These are phyloP conservation scores for Sesia apiformis DNA, from an alignment of 2,888 invertebrate species.

Conservation along the genomic window DNA sequence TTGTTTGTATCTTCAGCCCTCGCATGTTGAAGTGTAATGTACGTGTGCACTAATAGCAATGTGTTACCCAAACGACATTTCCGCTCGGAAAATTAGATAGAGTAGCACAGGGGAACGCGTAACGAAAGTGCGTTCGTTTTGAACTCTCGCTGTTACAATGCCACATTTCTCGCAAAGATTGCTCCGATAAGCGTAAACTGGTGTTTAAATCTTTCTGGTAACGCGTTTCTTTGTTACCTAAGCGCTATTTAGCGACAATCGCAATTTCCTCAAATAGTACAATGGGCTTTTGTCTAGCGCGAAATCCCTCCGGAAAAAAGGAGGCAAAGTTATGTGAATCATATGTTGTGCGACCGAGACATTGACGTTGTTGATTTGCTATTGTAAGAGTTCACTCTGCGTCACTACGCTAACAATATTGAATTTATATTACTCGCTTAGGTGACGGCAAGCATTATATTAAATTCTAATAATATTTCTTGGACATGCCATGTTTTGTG, in stretches of 20 bases:
- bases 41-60: background rate
- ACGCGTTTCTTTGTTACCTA: constrained; percentile 46
- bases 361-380: constrained; percentile 13
- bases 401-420: constrained; percentile 24
- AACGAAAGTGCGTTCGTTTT: constrained; percentile 40
- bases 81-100: constrained; percentile 36
- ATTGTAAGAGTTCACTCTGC: constrained; percentile 12
- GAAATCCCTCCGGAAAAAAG: constrained; percentile 22
- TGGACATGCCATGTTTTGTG: constrained; percentile 11
- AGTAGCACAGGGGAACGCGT: constrained; percentile 23
- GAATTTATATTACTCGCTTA: constrained; percentile 10
- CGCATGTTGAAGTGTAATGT: background rate
- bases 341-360: constrained; percentile 23
- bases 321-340: constrained; percentile 21
- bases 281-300: constrained; percentile 52
- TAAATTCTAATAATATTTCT: constrained; percentile 20
- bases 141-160: constrained; percentile 44
- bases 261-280: constrained; percentile 40
- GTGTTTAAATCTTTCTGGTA: constrained; percentile 45
- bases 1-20: background rate
- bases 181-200: constrained; percentile 42
- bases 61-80: constrained; percentile 15
- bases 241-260: constrained; percentile 40
- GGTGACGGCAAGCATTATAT: constrained; percentile 11
- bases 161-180: constrained; percentile 36